Percentiles rank a stretch among this genome's conserved stretches.
Conservation (phyloP, 2,113 vertebrate species). For the Saccopteryx leptura region DNA sequence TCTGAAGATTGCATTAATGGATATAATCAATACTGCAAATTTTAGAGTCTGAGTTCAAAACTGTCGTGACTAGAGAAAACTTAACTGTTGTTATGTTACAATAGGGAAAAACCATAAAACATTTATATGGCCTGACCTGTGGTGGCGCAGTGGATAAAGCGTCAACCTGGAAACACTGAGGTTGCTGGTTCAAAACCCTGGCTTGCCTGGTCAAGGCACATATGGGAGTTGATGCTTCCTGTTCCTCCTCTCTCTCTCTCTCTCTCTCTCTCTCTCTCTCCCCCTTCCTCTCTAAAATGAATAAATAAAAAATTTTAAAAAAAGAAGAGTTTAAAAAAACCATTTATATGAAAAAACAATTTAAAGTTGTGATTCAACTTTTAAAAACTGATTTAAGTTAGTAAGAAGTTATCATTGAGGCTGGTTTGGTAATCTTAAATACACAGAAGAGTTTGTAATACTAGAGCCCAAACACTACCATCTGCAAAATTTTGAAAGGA, state of each 20-base stretch:
- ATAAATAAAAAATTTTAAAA: no score
- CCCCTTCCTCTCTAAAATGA: no score
- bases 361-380: not conserved
- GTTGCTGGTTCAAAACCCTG: no score
- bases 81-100: not conserved
- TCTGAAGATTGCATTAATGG: not conserved
- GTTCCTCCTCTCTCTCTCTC: no score
- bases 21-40: not conserved
- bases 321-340: no score
- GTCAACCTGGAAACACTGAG: no score
- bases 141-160: no score
- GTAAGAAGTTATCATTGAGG: not conserved
- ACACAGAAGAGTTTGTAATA: not conserved
- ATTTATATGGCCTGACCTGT: not conserved
- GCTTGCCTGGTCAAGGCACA: no score
- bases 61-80: not conserved
- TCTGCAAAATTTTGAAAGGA: not conserved
- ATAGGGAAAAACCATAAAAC: not conserved
- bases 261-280: no score
- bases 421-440: not conserved
- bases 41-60: constrained; percentile 11
- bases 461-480: not conserved
- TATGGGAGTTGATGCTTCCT: no score
- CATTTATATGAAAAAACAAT: not conserved
- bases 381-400: not conserved